phyloP scores from a whole-genome alignment of 2,113 vertebrate species.

The Cynopterus brachyotis region DNA sequence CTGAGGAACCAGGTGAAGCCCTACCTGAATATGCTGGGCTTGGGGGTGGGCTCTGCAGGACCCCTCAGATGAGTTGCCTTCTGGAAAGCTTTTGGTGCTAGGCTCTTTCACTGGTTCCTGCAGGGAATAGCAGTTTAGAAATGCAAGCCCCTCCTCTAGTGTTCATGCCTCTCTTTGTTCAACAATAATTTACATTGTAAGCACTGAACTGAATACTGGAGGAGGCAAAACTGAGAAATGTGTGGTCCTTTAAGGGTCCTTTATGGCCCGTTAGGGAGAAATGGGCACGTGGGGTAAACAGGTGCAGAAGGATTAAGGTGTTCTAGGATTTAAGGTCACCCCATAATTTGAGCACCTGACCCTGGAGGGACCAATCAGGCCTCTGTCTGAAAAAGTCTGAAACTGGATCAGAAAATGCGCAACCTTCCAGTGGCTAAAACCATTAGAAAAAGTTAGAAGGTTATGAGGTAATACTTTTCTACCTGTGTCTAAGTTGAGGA shows the following conservation, averaged over 20 bases:
- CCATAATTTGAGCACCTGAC: neutral
- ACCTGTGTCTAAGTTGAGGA: neutral
- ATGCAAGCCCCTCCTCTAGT: neutral
- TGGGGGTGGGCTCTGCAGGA: accelerated
- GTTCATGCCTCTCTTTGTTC: neutral
- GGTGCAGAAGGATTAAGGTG: neutral
- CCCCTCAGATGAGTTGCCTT: neutral
- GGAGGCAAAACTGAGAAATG: neutral
- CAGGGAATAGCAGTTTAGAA: neutral
- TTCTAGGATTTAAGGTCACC: neutral
- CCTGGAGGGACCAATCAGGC: neutral
- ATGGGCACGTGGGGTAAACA: accelerated
- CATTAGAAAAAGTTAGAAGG: neutral
- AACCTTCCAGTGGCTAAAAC: neutral
- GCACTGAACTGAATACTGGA: too few species aligned
- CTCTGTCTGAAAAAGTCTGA: neutral
- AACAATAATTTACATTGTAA: neutral
- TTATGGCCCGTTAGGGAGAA: neutral
- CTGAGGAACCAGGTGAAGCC: neutral
- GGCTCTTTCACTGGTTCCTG: neutral
- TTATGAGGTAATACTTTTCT: neutral
- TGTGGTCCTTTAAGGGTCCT: neutral
- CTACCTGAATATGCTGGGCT: neutral
- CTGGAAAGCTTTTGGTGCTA: neutral
- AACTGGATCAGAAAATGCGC: neutral